These are phyloP conservation scores for Acanthis flammea DNA, from an alignment of 2,797 vertebrate species.

Conservation along the genomic window DNA sequence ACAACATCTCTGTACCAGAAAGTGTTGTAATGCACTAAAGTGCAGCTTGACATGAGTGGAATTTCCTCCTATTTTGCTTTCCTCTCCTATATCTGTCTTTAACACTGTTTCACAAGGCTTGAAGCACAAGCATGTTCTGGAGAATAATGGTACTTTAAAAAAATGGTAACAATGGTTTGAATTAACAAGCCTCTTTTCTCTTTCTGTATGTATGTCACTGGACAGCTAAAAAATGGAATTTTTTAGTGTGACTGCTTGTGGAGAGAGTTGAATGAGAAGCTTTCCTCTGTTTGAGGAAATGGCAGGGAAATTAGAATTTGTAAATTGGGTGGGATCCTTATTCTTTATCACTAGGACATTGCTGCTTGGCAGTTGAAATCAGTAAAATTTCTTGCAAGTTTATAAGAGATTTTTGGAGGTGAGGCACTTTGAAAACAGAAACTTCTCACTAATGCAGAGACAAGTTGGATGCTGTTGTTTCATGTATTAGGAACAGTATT, in stretches of 20 bases:
- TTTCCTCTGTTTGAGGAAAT: not conserved
- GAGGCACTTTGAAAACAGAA: not conserved
- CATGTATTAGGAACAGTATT: not conserved
- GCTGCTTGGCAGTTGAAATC: not conserved
- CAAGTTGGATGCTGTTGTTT: not conserved
- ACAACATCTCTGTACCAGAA: not conserved
- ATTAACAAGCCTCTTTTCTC: not conserved
- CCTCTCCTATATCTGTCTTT: not conserved
- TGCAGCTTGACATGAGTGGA: not conserved
- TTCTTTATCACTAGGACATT: not conserved
- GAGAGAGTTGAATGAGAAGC: not conserved
- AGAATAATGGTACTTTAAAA: not conserved
- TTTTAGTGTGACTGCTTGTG: not conserved
- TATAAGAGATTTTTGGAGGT: not conserved
- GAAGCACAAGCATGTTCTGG: not conserved
- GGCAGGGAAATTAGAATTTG: not conserved
- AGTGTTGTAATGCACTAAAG: not conserved
- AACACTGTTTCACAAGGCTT: not conserved
- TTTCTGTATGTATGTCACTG: not conserved
- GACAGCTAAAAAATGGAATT: not conserved
- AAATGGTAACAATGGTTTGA: not conserved
- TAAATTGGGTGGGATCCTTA: not conserved
- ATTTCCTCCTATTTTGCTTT: not conserved
- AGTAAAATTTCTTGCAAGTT: not conserved
- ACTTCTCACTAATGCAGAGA: not conserved